Base-by-base conservation (phyloP, 2,888 invertebrate genomes). In the Macrosoma leucophasiata region DNA sequence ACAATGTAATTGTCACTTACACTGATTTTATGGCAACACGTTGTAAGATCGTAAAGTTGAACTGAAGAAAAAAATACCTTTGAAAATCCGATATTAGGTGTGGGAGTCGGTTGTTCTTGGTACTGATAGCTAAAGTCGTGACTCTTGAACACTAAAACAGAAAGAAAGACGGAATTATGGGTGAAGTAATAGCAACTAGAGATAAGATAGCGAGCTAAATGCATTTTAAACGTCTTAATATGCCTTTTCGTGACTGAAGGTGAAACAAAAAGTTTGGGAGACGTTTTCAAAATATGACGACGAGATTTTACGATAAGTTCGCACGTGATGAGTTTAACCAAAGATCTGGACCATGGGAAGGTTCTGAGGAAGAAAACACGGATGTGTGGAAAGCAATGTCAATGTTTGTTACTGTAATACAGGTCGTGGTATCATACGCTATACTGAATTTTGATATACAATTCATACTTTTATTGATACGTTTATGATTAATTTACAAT, bases 81-180 rank as follows among this genome's bases (percentile, higher is more conserved):
- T 62, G 95, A 95, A 86, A 95, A 95, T 76, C 95, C 95, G 75
- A 94, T 92, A 86, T 93, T 93, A 64, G 93, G 93, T 67, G 93
- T 93, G 63, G 90, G 90, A 61, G 77, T 78, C 55, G 89, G 85
- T 74, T 89, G 89, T 74, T 90, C 89, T 74, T 90, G 86, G 81
- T 89, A 84, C 79, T 85, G 82, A 75, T 84, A 82, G 60, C 68
- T 88, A 68, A 89, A 87, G 70, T 91, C 91, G 84, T 90, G 90
- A 81, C 90, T 90, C 79, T 94, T 94, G 84, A 94, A 91, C 73
- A 94, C 95, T 95, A 91, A 70, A 93, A 93, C 85, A 85, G 75
- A 86, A 77, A 75, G 81, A 84, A 84, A 82, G 72, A 84, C 75
- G 57, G 67, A 64, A 69, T 82, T 78, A 82, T 78, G 82, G 73